Evolutionary conservation across 2,113 vertebrate genomes (phyloP), one percentile per base, ranked within the genome.

Genomic region (Ictalurus furcatus): DNA sequence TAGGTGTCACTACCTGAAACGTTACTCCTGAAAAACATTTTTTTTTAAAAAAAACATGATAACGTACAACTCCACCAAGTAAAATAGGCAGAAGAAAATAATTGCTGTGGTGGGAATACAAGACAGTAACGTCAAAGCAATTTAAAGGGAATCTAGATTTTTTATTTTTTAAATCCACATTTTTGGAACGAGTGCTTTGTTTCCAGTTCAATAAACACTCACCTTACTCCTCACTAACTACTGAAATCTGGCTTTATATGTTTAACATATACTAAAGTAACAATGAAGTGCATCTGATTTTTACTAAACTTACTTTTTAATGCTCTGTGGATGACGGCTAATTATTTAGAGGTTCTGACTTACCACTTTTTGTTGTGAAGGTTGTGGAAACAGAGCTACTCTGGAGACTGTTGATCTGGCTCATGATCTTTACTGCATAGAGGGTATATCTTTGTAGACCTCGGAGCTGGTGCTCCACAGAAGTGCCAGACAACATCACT

Each of bases 361-460:
- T 82, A 98, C 97, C 95, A 54, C 93, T 94, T 65, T 94, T 92
- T 0, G 97, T 98, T 65, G 94, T 97, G 89, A 98, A 98, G 82
- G 94, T 95, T 59, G 96, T 96, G 34, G 94, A 95, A 86, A 96
- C 92, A 0, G 94, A 92, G 34, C 94, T 92, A 85, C 97, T 98
- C 90, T 95, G 92, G 34, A 96, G 95, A 54, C 93, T 95, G 87
- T 95, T 96, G 74, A 95, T 95, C 85, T 96, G 95, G 69, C 97
- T 97, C 6, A 94, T 93, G 87, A 97, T 94, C 4, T 95, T 97
- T 44, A 96, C 95, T 0, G 92, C 96, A 93, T 98, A 97, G 92
- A 97, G 90, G 7, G 96, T 98, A 28, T 94, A 94, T 76, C 93
- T 90, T 6, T 91, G 92, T 6, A 97, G 92, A 23, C 92, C 95